Evolutionary conservation across 2,113 vertebrate genomes (phyloP), one percentile per base, ranked within the genome.

Genomic region (Tragelaphus strepsiceros): DNA sequence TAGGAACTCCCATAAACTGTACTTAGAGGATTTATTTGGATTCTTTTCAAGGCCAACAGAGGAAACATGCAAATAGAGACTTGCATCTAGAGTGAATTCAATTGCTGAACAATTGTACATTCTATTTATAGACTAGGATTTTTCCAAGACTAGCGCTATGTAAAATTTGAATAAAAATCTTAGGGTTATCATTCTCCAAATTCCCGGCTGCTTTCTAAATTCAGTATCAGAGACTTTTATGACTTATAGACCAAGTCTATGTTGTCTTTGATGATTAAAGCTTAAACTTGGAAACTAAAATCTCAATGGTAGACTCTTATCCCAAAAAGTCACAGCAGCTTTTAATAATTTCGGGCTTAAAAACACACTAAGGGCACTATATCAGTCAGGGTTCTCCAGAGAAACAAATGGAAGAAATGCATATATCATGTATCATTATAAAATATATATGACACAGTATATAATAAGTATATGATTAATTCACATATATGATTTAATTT

Each of bases 1-100:
- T 22, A 96, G 94, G 86, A 83, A 90, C 74, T 88, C 91, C 94
- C 87, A 64, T 98, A 97, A 97, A 98, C 96, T 92, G 92, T 78
- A 92, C 88, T 83, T 94, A 81, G 84, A 97, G 91, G 59, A 96
- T 96, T 97, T 97, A 96, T 98, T 62, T 97, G 64, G 83, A 74
- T 96, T 97, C 86, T 96, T 98, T 97, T 96, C 93, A 97, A 94
- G 87, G 28, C 98, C 96, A 97, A 80, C 58, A 64, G 96, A 97
- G 32, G n/a, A 91, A 96, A 94, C 82, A 94, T 74, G 64, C 80
- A 92, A 90, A 97, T 82, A 88, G 61, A 97, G 83, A 43, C 67
- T 88, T 95, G 74, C 32, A 39, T 92, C 49, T 16, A 92, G 89
- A 97, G 87, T 92, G 51, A 97, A 82, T 90, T 51, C 58, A 67